phyloP scores from a whole-genome alignment of 2,888 invertebrate genomes.

The Pheosia tremula region DNA sequence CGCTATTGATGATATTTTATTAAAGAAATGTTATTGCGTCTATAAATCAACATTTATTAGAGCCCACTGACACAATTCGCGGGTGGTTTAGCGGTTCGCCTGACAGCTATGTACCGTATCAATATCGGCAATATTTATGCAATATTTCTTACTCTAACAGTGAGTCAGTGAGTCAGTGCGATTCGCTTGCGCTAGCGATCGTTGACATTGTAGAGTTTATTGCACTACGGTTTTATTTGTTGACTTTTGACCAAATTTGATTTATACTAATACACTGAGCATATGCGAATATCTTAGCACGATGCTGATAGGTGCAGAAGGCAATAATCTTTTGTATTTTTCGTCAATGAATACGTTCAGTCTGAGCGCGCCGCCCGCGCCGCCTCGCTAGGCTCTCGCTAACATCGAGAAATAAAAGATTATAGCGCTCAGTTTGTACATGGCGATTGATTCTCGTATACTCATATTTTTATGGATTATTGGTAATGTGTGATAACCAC shows the following conservation, averaged over 20 bases:
- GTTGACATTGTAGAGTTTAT: conserved; percentile 70
- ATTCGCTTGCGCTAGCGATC: conserved; percentile 52
- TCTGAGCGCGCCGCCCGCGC: no score
- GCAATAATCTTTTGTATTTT: not conserved
- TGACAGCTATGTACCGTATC: conserved; percentile 49
- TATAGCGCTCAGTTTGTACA: no score
- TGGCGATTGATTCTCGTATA: no score
- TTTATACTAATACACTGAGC: conserved; percentile 18
- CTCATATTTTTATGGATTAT: no score
- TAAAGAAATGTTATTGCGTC: conserved; percentile 1
- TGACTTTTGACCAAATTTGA: conserved; percentile 33
- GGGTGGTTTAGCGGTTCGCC: conserved; percentile 39
- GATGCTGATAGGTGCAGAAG: conserved; percentile 6
- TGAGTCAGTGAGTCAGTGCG: conserved; percentile 68
- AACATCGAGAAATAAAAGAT: no score
- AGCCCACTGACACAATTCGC: conserved; percentile 8
- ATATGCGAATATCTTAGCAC: not conserved
- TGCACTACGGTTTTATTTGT: conserved; percentile 50
- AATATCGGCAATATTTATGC: conserved; percentile 47
- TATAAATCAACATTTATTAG: conserved; percentile 5
- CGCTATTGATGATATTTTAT: conserved; percentile 3
- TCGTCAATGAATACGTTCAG: not conserved
- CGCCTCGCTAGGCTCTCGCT: no score
- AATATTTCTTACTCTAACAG: conserved; percentile 59
- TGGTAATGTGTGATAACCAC: no score